Conservation (phyloP, 1,140 invertebrate genomes). For the Eueides isabella region DNA sequence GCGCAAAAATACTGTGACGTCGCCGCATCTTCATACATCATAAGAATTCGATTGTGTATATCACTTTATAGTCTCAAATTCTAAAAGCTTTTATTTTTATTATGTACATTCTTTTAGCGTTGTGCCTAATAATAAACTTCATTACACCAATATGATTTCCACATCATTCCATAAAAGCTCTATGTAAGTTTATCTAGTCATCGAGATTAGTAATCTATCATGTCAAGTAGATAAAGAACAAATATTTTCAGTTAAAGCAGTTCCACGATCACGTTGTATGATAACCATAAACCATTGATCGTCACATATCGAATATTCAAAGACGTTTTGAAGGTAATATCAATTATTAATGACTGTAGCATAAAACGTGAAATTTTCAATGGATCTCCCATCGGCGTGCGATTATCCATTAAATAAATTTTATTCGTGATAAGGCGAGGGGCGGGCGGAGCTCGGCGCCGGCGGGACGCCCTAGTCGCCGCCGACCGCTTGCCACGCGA, state of each 20-base stretch:
- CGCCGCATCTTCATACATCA: background rate
- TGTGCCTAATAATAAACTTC: too few relatives aligned
- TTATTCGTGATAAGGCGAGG: conserved; percentile 75
- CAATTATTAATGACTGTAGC: conserved; percentile 61
- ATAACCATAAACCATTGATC: background rate
- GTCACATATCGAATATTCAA: background rate
- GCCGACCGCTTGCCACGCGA: conserved; percentile 53
- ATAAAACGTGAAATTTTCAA: conserved; percentile 68
- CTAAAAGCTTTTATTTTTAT: too few relatives aligned
- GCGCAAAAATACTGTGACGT: conserved; percentile 14
- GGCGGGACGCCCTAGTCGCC: conserved; percentile 67
- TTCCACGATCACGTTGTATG: background rate
- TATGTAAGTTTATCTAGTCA: background rate
- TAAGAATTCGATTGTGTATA: background rate
- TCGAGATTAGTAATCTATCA: background rate
- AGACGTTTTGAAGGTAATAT: background rate
- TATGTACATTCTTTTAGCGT: too few relatives aligned
- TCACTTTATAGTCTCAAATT: background rate
- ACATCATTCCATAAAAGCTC: background rate
- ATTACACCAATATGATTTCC: too few relatives aligned
- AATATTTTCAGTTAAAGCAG: background rate
- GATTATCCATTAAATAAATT: conserved; percentile 80
- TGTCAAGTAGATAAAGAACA: background rate
- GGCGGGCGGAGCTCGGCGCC: conserved; percentile 67
- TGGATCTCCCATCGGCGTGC: conserved; percentile 62